Evolutionary conservation across 1,140 invertebrate genomes (phyloP).

Genomic region (Nilaparvata lugens): DNA sequence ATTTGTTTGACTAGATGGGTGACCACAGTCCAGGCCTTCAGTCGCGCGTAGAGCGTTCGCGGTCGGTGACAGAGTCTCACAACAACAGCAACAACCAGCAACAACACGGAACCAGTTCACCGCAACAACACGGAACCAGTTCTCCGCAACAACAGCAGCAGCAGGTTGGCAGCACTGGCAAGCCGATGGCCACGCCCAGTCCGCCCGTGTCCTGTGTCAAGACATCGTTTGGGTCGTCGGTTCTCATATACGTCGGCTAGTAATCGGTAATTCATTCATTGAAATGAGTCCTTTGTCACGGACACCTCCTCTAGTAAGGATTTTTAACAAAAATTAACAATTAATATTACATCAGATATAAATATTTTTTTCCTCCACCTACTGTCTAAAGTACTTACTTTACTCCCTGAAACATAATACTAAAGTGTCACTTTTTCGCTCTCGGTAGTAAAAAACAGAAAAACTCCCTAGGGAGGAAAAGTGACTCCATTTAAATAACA

Average conservation of each 20-base stretch:
- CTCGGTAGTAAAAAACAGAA: too few relatives aligned
- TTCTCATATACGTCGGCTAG: constrained; percentile 50
- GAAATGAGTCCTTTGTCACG: not conserved
- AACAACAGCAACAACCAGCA: too few relatives aligned
- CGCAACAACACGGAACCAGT: too few relatives aligned
- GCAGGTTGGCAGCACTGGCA: not conserved
- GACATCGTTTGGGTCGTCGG: constrained; percentile 34
- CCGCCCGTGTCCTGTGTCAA: constrained; percentile 17
- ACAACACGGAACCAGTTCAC: not conserved
- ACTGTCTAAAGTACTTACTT: too few relatives aligned
- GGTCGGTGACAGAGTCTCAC: constrained; percentile 34
- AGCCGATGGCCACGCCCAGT: constrained; percentile 14
- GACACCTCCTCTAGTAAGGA: not conserved
- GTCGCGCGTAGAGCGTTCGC: constrained; percentile 32
- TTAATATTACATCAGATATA: too few relatives aligned
- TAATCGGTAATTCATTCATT: constrained; percentile 13
- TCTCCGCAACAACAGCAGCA: too few relatives aligned
- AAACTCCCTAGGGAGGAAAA: too few relatives aligned
- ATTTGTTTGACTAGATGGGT: not conserved
- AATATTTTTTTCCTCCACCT: too few relatives aligned
- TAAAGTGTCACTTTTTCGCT: too few relatives aligned
- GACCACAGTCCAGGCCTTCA: constrained; percentile 10
- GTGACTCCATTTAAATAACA: too few relatives aligned
- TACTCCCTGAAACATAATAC: too few relatives aligned
- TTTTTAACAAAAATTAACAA: too few relatives aligned